Evolutionary conservation across 2,888 invertebrate genomes (phyloP), one percentile per base, ranked within the genome.

Genomic region (Leptinotarsa tumamoca): DNA sequence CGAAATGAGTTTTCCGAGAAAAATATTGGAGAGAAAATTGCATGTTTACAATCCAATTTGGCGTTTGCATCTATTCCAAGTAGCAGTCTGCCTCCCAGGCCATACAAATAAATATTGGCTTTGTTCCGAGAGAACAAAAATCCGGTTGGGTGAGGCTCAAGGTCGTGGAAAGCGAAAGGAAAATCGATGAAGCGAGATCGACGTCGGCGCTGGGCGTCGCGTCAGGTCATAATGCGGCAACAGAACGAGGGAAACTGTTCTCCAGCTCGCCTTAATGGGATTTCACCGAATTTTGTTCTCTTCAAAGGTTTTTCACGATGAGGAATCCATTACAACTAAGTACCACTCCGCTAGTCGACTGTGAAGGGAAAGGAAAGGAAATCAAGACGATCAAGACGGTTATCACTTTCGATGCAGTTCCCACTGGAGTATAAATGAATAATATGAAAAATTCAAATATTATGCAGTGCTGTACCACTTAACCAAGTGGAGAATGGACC

Each of bases 121-220:
- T 69, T 51, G 71, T 73, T 80, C 80, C 81, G 80, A 73, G 73
- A 77, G 77, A 81, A 83, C 82, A 82, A 81, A 82, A 82, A 81
- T 83, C 81, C 80, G 78, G 82, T 83, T 82, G 83, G 82, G 82
- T 80, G 83, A 82, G 81, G 82, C 81, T 77, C 82, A 82, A 83
- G 84, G 83, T 79, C 82, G 78, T 79, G 80, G 77, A 83, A 83
- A 83, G 81, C 78, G 80, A 82, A 82, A 82, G 78, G 82, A 82
- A 83, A 82, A 84, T 84, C 84, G 79, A 84, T 84, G 80, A 73
- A 77, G 76, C 79, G 73, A 17, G 49, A 68, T 56, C 68, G 66
- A 68, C 75, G 72, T 72, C 72, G 72, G 68, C 56, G 63, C 70
- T 68, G 21, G 67, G 67, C 43, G 43, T 43, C 43, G 33, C 27